Conservation (phyloP, 2,113 vertebrate genomes). For the Saguinus imperator region DNA sequence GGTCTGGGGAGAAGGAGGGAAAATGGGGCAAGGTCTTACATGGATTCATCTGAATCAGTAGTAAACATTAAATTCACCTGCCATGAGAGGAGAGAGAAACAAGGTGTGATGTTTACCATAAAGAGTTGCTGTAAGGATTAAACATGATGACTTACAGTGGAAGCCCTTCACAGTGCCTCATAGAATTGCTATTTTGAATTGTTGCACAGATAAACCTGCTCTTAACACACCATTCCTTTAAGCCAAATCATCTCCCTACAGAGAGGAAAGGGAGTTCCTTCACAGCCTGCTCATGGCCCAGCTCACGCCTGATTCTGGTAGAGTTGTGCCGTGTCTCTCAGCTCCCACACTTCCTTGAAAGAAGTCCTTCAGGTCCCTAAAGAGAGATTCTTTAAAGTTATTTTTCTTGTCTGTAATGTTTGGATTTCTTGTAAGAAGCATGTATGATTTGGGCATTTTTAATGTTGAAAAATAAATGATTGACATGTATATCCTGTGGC, state of each 20-base stretch:
- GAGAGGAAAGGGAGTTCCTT: neutral
- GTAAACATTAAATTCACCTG: neutral
- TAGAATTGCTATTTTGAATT: neutral
- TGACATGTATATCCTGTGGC: neutral
- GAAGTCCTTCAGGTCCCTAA: neutral
- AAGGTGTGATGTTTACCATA: neutral
- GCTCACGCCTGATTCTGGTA: neutral
- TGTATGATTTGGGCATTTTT: neutral
- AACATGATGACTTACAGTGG: neutral
- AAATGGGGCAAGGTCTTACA: neutral
- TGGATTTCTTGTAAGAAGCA: constrained; percentile 9
- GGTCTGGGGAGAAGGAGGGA: neutral
- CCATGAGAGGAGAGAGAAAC: neutral
- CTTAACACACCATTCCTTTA: neutral
- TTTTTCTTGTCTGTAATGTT: neutral
- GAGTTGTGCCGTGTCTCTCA: neutral
- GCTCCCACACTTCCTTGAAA: neutral
- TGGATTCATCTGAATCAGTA: neutral
- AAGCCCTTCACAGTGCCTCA: neutral
- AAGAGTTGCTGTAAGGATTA: neutral
- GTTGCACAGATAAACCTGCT: neutral
- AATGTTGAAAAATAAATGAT: neutral
- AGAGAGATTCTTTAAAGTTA: neutral
- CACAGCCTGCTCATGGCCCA: neutral
- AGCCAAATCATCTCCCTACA: neutral